Conservation (phyloP, 1,140 invertebrate genomes). For the Brachionus asplanchnoidis region DNA sequence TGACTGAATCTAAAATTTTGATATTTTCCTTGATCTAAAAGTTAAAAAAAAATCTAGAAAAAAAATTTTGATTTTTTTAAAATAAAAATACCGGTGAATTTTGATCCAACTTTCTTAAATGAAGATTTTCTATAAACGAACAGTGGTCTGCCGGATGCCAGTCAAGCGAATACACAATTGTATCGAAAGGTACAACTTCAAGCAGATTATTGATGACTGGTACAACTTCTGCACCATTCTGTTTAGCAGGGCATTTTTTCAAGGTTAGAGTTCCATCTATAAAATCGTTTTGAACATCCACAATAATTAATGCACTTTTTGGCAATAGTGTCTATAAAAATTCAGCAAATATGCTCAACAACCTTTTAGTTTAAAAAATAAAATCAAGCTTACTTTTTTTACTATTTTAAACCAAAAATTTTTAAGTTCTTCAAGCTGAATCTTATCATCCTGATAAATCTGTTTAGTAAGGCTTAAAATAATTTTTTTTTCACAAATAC, state of each 20-base stretch:
- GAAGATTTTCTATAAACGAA: constrained; percentile 88
- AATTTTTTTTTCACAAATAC: background rate
- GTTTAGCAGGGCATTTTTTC: constrained; percentile 81
- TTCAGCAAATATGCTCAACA: background rate
- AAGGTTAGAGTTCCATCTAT: constrained; percentile 88
- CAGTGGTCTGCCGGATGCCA: constrained; percentile 96
- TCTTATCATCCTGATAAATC: background rate
- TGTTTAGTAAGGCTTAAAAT: background rate
- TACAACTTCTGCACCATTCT: constrained; percentile 62
- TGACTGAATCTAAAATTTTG: constrained; percentile 71
- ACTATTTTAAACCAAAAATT: constrained; percentile 38
- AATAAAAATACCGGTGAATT: constrained; percentile 60
- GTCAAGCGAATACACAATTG: constrained; percentile 89
- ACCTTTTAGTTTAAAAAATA: background rate
- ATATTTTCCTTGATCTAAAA: background rate
- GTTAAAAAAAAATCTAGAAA: background rate
- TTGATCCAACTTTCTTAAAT: constrained; percentile 64
- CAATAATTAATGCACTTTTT: constrained; percentile 72
- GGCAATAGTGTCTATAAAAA: constrained; percentile 8
- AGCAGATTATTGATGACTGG: constrained; percentile 84
- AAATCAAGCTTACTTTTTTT: background rate
- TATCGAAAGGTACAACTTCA: constrained; percentile 75
- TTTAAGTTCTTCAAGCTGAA: background rate
- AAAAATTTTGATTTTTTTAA: background rate
- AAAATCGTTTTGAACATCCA: constrained; percentile 98